Percentiles rank a stretch among this genome's conserved stretches.
Evolutionary conservation across 2,797 vertebrate species (phyloP).

Genomic region (Cynodonichthys magdalenae): DNA sequence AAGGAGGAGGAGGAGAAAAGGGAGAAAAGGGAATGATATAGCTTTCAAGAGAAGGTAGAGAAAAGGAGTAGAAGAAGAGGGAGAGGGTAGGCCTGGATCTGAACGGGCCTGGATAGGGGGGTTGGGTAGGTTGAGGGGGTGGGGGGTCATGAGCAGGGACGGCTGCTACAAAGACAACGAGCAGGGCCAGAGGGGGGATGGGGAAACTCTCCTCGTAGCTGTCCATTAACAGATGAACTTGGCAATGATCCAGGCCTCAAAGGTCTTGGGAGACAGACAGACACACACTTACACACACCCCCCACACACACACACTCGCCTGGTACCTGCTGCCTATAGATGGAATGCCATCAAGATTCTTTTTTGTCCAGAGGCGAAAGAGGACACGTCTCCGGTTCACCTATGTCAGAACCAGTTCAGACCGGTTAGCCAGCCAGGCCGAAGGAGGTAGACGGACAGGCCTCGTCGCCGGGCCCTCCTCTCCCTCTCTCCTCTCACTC

Average conservation of each 20-base stretch:
- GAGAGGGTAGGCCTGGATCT: conserved; percentile 67
- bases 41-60: conserved; percentile 67
- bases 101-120: conserved; percentile 72
- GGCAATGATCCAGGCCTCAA: conserved; percentile 92
- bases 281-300: conserved; percentile 42
- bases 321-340: conserved; percentile 87
- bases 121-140: conserved; percentile 71
- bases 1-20: conserved; percentile 34
- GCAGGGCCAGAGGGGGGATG: conserved; percentile 41
- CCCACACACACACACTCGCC: conserved; percentile 29
- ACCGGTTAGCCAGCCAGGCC: conserved; percentile 86
- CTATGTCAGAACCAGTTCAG: conserved; percentile 89
- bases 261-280: conserved; percentile 87
- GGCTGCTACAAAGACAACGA: conserved; percentile 58
- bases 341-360: conserved; percentile 86
- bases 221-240: conserved; percentile 99
- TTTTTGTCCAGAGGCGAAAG: conserved; percentile 86
- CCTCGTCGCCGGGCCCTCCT: conserved; percentile 76
- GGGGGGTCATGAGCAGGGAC: conserved; percentile 69
- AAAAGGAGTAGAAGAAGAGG: conserved; percentile 50
- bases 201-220: conserved; percentile 78
- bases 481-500: conserved; percentile 48
- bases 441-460: conserved; percentile 61
- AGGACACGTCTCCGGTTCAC: conserved; percentile 80
- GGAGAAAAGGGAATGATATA: conserved; percentile 72